These are phyloP conservation scores for Abrostola triplasia DNA, from an alignment of 2,888 invertebrate genomes.

Conservation along the genomic window DNA sequence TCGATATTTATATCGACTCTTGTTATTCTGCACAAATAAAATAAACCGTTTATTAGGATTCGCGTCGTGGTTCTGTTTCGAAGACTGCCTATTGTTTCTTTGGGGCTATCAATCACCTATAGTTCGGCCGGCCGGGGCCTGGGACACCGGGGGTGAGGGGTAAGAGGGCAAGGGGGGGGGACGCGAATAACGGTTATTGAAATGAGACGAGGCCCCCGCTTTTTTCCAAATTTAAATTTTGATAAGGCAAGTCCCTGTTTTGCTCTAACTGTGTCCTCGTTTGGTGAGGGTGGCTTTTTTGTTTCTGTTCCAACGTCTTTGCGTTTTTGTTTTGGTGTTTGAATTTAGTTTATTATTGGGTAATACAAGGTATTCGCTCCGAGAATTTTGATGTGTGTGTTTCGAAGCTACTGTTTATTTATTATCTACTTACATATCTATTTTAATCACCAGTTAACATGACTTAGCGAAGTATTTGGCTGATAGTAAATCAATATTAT, in stretches of 20 bases:
- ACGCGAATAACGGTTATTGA: slow-evolving; percentile 87
- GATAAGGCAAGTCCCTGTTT: slow-evolving; percentile 87
- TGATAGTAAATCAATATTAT: not conserved
- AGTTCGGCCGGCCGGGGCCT: slow-evolving; percentile 65
- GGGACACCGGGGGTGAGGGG: slow-evolving; percentile 66
- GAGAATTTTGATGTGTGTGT: slow-evolving; percentile 42
- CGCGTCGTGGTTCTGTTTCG: slow-evolving; percentile 80
- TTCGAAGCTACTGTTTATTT: slow-evolving; percentile 31
- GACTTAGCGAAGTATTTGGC: too few species aligned
- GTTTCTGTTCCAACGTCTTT: slow-evolving; percentile 76
- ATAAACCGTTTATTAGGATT: slow-evolving; percentile 88
- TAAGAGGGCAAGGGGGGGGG: slow-evolving; percentile 68
- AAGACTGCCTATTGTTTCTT: slow-evolving; percentile 85
- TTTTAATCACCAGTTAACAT: not conserved
- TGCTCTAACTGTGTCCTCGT: slow-evolving; percentile 81
- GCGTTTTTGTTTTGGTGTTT: slow-evolving; percentile 70
- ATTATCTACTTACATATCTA: slow-evolving; percentile 2
- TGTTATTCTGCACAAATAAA: slow-evolving; percentile 85
- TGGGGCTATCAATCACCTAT: slow-evolving; percentile 85
- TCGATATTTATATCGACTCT: slow-evolving; percentile 82
- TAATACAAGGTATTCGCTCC: slow-evolving; percentile 55
- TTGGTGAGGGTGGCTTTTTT: slow-evolving; percentile 80
- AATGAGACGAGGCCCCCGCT: slow-evolving; percentile 86
- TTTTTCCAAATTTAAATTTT: slow-evolving; percentile 88
- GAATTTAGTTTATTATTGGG: slow-evolving; percentile 66